Base-by-base conservation (phyloP, 2,113 vertebrate species). In the Melanerpes aurifrons region DNA sequence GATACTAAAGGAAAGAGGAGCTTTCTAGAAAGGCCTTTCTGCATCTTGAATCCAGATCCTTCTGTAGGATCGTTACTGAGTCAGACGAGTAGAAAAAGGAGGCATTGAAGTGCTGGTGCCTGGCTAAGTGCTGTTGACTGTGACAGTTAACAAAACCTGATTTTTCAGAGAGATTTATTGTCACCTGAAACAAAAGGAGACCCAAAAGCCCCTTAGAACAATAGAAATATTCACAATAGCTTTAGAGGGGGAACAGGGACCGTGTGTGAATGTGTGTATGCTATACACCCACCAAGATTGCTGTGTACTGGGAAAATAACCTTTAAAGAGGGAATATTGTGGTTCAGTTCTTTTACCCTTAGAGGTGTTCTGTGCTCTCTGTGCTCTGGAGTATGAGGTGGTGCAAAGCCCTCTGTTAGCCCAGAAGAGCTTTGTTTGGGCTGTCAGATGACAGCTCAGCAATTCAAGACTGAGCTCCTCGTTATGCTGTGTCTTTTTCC, bases 341-440 rank as follows among this genome's bases (percentile, higher is more conserved):
- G 5, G 69, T 83, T 31, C 37, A 77, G 61, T 48, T 9, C 15
- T 20, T 40, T 62, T 32, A 16, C 0, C 31, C 31, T 10, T 3
- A 50, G 9, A 74, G n/a, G 9, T 62, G 35, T 58, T 73, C 57
- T 95, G 92, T 95, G 57, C 94, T 95, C 92, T 90, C 10, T 37
- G 37, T 37, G 37, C 37, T 37, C 37, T 37, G 76, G 61, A 86
- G 74, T 76, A 80, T 35, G 71, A 70, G 16, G 76, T 37, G 91
- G 75, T 40, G 75, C 87, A 73, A 91, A n/a, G 82, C 66, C 6
- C 54, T 90, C 28, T 63, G 2, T 80, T 80, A 92, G 53, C 84
- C 72, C 69, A 68, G 64, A 93, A 71, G 80, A 91, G 62, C 85
- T 86, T 92, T 92, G 84, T 93, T 94, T 86, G 85, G 91, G 72